Evolutionary conservation across 2,797 vertebrate species (phyloP).

Genomic region (Enteromius trimaculatus): DNA sequence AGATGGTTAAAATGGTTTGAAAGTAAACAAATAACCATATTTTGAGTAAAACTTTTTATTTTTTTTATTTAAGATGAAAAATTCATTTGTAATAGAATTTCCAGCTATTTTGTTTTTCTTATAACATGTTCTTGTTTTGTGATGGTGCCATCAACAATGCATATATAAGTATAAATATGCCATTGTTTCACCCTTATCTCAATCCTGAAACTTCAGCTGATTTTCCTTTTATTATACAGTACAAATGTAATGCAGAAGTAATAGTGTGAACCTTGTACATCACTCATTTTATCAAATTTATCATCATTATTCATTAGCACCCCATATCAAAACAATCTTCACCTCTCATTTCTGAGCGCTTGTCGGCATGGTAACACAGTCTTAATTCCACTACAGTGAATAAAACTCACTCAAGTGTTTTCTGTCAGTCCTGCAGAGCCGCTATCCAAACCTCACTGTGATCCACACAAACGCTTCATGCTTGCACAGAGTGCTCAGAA

Average conservation of each 20-base stretch:
- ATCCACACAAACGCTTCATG: background rate
- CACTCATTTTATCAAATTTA: conserved; percentile 22
- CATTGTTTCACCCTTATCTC: conserved; percentile 4
- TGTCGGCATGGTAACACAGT: conserved; percentile 27
- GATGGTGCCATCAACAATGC: background rate
- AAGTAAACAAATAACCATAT: background rate
- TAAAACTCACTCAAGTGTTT: conserved; percentile 21
- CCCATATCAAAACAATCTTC: conserved; percentile 20
- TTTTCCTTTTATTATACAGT: conserved; percentile 1
- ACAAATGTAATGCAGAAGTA: conserved; percentile 22
- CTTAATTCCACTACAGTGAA: conserved; percentile 10
- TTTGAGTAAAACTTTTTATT: background rate
- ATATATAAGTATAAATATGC: conserved; percentile 1
- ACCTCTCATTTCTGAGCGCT: background rate
- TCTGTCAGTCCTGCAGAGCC: background rate
- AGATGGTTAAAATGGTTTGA: background rate
- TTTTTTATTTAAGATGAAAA: background rate
- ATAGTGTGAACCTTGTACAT: conserved; percentile 24
- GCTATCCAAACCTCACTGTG: conserved; percentile 1
- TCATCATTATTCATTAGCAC: conserved; percentile 40
- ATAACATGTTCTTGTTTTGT: background rate
- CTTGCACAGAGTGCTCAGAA: background rate
- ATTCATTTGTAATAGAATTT: background rate
- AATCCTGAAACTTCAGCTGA: background rate
- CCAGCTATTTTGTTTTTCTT: background rate